Evolutionary conservation across 23 tunicate genomes (phyloP).

Genomic region (Trididemnum miniatum): DNA sequence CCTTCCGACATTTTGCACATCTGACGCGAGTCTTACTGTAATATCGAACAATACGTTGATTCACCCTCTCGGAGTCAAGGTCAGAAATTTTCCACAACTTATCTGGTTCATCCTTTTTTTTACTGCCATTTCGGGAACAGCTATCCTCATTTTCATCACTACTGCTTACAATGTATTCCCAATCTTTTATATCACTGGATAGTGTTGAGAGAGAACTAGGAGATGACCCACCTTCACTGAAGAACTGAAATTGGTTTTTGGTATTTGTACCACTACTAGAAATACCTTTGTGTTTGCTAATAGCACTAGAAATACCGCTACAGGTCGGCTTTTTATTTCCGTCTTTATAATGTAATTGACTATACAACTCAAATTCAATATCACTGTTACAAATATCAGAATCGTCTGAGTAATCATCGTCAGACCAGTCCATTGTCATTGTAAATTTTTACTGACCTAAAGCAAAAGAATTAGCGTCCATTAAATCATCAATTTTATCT

Average conservation of each 20-base stretch:
- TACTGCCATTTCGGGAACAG: background rate
- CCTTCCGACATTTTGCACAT: constrained; percentile 30
- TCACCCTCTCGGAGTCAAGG: background rate
- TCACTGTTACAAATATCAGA: constrained; percentile 48
- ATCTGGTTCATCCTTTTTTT: background rate
- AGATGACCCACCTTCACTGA: background rate
- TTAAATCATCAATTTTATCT: constrained; percentile 71
- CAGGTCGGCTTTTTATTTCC: background rate
- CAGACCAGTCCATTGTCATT: background rate
- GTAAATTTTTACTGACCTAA: constrained; percentile 59
- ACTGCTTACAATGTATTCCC: constrained; percentile 12
- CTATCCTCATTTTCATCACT: background rate
- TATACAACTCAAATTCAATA: constrained; percentile 47
- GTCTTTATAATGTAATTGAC: constrained; percentile 42
- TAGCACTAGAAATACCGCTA: background rate
- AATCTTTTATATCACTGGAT: constrained; percentile 23
- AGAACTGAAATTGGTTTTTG: too few species aligned
- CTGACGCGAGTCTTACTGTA: background rate
- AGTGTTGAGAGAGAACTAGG: background rate
- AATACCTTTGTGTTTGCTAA: background rate
- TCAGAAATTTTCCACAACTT: constrained; percentile 9
- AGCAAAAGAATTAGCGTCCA: constrained; percentile 85
- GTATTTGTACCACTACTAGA: background rate
- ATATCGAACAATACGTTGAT: constrained; percentile 7
- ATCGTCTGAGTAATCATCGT: background rate